Evolutionary conservation across 1,140 invertebrate species (phyloP), one percentile per base, ranked within the genome.

Genomic region (Cherax destructor): DNA sequence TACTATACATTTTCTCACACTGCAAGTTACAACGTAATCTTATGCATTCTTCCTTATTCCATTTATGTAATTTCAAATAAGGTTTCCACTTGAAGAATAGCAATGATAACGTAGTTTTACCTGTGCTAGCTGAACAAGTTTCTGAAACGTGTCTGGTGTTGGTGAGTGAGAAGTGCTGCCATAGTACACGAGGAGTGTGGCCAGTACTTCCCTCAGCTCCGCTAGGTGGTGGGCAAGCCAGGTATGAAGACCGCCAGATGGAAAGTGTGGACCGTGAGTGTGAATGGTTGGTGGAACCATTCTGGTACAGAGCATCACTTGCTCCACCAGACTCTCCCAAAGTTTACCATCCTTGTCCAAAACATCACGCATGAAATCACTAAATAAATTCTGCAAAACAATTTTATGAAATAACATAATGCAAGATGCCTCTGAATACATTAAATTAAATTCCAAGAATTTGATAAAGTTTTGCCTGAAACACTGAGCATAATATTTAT

Each of bases 221-320:
- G 89, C 89, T 47, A 91, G 47, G 89, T 91, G 83, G 74, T 91
- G 83, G 56, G 89, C 83, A 24, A 91, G 76, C 74, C 83, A 85
- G 16, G 74, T 84, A 41, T 69, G 65, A n/a, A 78, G 79, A 7
- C 87, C 87, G 56, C 74, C 79, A 50, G 87, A 74, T n/a, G 83
- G 83, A 10, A 85, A 49, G n/a, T 85, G 83, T 24, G 87, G 79
- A 0, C 87, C 87, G 50, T 85, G 83, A 49, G 78, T 81, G 79
- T 85, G 83, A 79, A 50, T 56, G 56, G 24, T 24, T 72, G 72
- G 83, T n/a, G 24, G 52, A 18, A 30, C 74, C 74, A 72, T 85
- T 41, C 59, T 79, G 41, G 72, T 79, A 21, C 65, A 59, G 9
- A 69, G 21, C 47, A 69, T 13, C 47, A 91, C 83, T 59, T 91